Base-by-base conservation (phyloP, 2,888 invertebrate genomes). In the Lasiommata megera region DNA sequence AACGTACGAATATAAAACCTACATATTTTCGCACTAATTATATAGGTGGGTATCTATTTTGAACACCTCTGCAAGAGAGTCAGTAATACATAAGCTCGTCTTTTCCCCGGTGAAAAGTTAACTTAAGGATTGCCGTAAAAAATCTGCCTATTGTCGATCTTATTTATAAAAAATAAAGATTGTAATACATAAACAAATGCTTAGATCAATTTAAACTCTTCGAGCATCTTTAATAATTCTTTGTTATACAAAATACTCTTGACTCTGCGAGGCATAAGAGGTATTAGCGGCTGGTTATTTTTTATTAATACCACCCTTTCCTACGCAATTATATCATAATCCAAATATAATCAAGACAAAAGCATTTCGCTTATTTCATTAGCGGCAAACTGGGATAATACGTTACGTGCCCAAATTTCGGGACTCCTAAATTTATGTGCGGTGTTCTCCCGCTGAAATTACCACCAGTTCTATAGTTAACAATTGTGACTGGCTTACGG, bases 281-380 rank as follows among this genome's bases (percentile, higher is more conserved):
- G 44, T 28, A 31, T 46, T 44, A 44, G 1, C 9, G 11, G 29
- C 16, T 46, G 29, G 46, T 46, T 31, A 31, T 46, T 46, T 46
- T 44, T 46, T 31, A 31, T 29, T 46, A 16, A 46, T 9, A 31
- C 16, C 44, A 44, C 29, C 46, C 46, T 46, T 46, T 14, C 16
- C 6, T 34, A 3, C 29, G 5, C 31, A 11, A 46, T 51, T 28
- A 38, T 16, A 29, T 54, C 47, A 47, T 56, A 56, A 59, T 54
- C 53, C 36, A 46, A 56, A 56, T 56, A 54, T 63, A 61, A 61
- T 61, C 44, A 61, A 61, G 63, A 58, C 56, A 56, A 63, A 57
- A 61, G 67, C 66, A 72, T 72, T 68, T 67, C 61, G 66, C 58
- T 70, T 72, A 74, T 76, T 76, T 73, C 69, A 69, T 73, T 70